Evolutionary conservation across 2,797 vertebrate species (phyloP), one percentile per base, ranked within the genome.

Genomic region (Sebastes aleutianus): DNA sequence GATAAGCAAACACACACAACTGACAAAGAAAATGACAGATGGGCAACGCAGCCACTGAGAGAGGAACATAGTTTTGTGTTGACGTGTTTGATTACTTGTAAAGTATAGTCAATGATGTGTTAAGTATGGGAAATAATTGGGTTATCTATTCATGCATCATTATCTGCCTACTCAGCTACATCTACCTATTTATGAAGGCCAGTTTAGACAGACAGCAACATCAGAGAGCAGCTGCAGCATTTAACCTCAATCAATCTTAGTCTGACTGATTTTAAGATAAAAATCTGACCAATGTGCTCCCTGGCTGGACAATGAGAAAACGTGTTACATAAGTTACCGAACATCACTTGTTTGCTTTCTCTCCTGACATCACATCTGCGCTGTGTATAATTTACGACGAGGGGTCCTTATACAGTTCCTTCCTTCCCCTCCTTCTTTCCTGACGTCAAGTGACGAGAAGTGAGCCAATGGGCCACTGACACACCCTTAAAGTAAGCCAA

Each of bases 401-500:
- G 70, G 69, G 78, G 70, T 71, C 81, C 80, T 66, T 73, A 83
- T 68, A 77, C 69, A 88, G 84, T 86, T 89, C 79, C 78, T 91
- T 92, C 86, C 88, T 88, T 80, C 69, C 74, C 78, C 57, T 69
- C 80, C 85, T 34, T 31, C 70, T 78, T 56, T 80, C 50, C 77
- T 89, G 85, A 90, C 68, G 63, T 87, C 77, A 85, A 82, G 70
- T 82, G 68, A 85, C 9, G 18, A 89, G 72, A 88, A 80, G 57
- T 74, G 68, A 88, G 67, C 75, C 50, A 67, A 50, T 39, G 54
- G 74, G 54, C 73, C 22, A 8, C 83, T 16, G 78, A 89, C 80
- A 88, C 87, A 22, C 85, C 83, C 86, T 71, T 32, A 39, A 87
- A 90, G 85, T 50, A 36, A 86, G 67, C 88, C 85, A 90, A 90